Evolutionary conservation across 1,140 invertebrate species (phyloP).

Genomic region (Drosophila tani): DNA sequence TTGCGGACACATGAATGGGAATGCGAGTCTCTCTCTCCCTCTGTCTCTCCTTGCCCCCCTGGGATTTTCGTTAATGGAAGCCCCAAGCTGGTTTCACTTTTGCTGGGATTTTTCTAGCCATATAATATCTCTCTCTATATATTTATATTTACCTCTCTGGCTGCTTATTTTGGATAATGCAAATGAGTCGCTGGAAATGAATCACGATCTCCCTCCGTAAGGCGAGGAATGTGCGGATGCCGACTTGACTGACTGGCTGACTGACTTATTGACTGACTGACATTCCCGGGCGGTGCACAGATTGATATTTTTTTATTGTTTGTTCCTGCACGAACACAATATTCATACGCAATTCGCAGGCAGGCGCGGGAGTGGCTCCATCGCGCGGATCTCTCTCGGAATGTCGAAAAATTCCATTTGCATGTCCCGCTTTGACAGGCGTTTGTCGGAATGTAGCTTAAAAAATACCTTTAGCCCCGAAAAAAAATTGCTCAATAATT

Average conservation of each 20-base stretch:
- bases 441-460: slow-evolving; percentile 38
- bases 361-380: slow-evolving; percentile 44
- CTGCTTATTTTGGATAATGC: slow-evolving; percentile 46
- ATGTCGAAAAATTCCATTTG: slow-evolving; percentile 32
- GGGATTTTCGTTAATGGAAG: slow-evolving; percentile 64
- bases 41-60: not conserved
- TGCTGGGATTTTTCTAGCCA: slow-evolving; percentile 13
- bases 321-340: slow-evolving; percentile 1
- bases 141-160: not conserved
- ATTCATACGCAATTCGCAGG: slow-evolving; percentile 26
- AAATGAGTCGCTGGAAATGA: slow-evolving; percentile 36
- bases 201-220: slow-evolving; percentile 29
- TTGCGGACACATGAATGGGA: slow-evolving; percentile 33
- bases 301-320: not conserved
- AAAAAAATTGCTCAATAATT: slow-evolving; percentile 8
- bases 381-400: not conserved
- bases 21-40: slow-evolving; percentile 17
- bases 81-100: slow-evolving; percentile 57
- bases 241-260: slow-evolving; percentile 6
- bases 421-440: slow-evolving; percentile 25
- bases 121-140: not conserved
- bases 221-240: slow-evolving; percentile 18
- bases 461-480: not conserved
- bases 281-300: not conserved
- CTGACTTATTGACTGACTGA: not conserved